Evolutionary conservation across 2,888 invertebrate species (phyloP), one percentile per base, ranked within the genome.

Genomic region (Homarus gammarus): DNA sequence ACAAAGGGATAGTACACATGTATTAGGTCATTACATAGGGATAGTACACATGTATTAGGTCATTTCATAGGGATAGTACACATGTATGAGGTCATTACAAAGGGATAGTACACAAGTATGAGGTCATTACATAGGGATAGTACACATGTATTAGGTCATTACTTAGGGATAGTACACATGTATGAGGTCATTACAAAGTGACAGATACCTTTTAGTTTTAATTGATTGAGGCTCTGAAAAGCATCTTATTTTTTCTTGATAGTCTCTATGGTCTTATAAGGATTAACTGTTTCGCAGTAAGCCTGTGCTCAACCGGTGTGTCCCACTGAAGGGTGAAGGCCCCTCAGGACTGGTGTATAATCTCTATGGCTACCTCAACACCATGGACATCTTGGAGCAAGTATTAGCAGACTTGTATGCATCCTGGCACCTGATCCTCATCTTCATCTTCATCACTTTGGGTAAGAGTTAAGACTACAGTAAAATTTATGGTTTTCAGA

Each of bases 341-440:
- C 94, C 96, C 15, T 95, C 96, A 0, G 94, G 96, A 12, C 18
- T 86, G 8, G 90, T 93, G 90, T 95, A 95, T 79, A 96, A 97
- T 93, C 95, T 98, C 92, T 97, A 97, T 94, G 96, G 96, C 6
- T 95, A 97, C 93, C 95, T 98, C 73, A 98, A 98, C 93, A 96
- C 96, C 93, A 97, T 98, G 96, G 97, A 98, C 93, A 95, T 96
- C 51, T 95, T 98, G 92, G 97, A 98, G 94, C 97, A 98, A 94
- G 96, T 98, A 93, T 94, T 98, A 56, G 96, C 96, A 81, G 98
- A 99, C 94, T 95, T 99, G 10, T 98, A 97, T 93, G 96, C 96
- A 90, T 97, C 97, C 64, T 98, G 98, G 98, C 96, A 95, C 93
- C 96, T 97, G 94, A 97, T 99, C 94, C 95, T 97, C 81, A 96